Percentiles rank a stretch among this genome's conserved stretches.
phyloP scores from a whole-genome alignment of 2,888 invertebrate species.

The Morpho achilles region DNA sequence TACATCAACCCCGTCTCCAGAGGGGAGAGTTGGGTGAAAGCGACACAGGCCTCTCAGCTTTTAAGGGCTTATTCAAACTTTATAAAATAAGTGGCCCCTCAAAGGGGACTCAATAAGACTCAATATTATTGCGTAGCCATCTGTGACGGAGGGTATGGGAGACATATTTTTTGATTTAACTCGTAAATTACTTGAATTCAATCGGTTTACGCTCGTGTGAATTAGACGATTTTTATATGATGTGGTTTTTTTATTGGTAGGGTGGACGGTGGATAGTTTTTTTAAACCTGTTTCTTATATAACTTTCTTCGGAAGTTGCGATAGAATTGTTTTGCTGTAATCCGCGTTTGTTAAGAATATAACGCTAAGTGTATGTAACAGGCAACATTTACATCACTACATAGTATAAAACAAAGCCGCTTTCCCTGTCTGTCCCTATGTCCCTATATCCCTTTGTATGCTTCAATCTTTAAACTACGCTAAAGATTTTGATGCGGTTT shows the following conservation, averaged over 20 bases:
- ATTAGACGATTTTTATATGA: conserved; percentile 66
- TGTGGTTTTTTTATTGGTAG: neutral
- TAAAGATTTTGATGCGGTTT: no score
- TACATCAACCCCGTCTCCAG: conserved; percentile 3
- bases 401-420: no score
- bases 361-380: no score
- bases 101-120: conserved; percentile 41
- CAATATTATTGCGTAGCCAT: conserved; percentile 76
- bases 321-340: no score
- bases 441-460: no score
- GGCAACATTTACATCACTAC: no score
- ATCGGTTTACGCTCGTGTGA: conserved; percentile 76
- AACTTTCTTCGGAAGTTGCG: no score
- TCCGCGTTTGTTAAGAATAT: no score
- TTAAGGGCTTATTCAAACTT: conserved; percentile 79
- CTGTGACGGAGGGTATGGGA: conserved; percentile 73
- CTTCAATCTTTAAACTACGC: no score
- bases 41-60: conserved; percentile 42
- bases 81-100: conserved; percentile 72
- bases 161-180: conserved; percentile 78
- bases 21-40: conserved; percentile 6
- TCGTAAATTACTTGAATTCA: conserved; percentile 75
- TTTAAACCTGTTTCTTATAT: no score
- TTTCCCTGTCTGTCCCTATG: no score
- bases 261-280: no score